These are phyloP conservation scores for Calypte anna DNA, from an alignment of 2,113 vertebrate genomes.

Conservation along the genomic window DNA sequence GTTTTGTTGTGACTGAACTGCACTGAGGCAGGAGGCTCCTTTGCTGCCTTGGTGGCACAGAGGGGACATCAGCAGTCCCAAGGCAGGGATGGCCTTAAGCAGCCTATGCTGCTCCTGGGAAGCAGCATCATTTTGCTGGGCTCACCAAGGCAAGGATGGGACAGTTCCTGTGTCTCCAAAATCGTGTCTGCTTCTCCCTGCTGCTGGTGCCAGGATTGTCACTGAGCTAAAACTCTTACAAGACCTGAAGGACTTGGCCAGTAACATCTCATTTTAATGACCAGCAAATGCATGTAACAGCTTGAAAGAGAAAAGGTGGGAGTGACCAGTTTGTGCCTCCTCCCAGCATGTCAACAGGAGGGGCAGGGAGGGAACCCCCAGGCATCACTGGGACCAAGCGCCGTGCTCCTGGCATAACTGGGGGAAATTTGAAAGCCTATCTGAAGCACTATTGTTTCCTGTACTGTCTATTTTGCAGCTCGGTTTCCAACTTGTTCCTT, in stretches of 20 bases:
- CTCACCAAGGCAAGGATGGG: neutral
- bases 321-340: neutral
- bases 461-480: constrained; percentile 57
- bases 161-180: rapidly evolving
- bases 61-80: rapidly evolving
- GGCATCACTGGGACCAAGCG: neutral
- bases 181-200: neutral
- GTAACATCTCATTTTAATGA: neutral
- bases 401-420: neutral
- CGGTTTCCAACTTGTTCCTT: constrained; percentile 41
- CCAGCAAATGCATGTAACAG: neutral
- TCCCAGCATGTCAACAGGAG: neutral
- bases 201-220: neutral
- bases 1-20: rapidly evolving
- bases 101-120: neutral
- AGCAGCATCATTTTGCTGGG: neutral
- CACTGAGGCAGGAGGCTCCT: neutral
- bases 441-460: constrained; percentile 71
- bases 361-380: rapidly evolving
- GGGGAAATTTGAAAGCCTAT: constrained; percentile 61
- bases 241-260: neutral
- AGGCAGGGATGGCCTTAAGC: neutral
- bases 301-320: neutral
- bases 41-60: neutral
- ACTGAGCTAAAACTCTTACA: neutral